These are phyloP conservation scores for Pitta sordida DNA, from an alignment of 2,113 vertebrate species.

Conservation along the genomic window DNA sequence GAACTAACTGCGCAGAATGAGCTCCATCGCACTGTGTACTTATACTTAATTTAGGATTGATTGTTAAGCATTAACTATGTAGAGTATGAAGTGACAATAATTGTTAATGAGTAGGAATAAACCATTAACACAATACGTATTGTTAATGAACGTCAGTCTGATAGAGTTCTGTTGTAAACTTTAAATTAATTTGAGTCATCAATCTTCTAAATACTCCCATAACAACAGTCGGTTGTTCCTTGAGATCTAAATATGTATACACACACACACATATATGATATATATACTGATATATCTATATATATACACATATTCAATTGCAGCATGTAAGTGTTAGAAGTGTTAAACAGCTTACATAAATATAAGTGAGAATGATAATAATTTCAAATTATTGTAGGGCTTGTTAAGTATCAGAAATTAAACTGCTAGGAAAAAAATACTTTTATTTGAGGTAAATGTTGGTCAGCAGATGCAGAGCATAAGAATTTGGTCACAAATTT, in stretches of 20 bases:
- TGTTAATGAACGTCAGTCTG: background rate
- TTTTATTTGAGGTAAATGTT: background rate
- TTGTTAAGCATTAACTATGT: background rate
- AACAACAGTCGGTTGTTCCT: background rate
- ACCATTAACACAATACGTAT: background rate
- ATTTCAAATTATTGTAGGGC: background rate
- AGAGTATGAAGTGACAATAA: background rate
- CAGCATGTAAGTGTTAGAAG: background rate
- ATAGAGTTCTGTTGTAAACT: background rate
- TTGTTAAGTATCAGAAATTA: background rate
- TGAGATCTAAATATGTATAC: background rate
- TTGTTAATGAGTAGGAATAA: background rate
- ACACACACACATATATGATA: background rate
- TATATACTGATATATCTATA: background rate
- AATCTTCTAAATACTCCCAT: background rate
- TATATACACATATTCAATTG: background rate
- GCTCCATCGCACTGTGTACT: background rate
- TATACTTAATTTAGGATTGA: background rate
- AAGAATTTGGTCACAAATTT: background rate
- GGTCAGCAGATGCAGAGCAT: fast-evolving
- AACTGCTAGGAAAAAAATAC: background rate
- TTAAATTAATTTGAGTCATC: background rate
- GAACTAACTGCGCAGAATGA: background rate
- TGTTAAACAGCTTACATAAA: background rate
- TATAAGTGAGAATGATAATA: background rate